A percentile compares a stretch with the other conserved stretches of the same genome.
phyloP scores from a whole-genome alignment of 1,140 invertebrate genomes.

The Theocolax elegans region DNA sequence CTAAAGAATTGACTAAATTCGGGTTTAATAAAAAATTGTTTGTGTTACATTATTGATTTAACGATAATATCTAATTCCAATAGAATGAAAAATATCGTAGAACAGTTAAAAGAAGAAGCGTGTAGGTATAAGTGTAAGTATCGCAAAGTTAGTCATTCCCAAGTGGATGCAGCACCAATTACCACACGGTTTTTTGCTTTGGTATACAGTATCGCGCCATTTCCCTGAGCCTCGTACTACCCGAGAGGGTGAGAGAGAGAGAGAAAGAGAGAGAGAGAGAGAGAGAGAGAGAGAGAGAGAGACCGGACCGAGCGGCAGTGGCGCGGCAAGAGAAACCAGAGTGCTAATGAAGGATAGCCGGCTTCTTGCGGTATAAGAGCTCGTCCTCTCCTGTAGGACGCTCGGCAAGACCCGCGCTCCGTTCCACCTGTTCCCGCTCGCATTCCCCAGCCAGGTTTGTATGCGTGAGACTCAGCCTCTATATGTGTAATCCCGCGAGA shows the following conservation, averaged over 20 bases:
- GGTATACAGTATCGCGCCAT: slow-evolving; percentile 3
- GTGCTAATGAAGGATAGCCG: slow-evolving; percentile 60
- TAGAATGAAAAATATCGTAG: no score
- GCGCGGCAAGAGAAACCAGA: slow-evolving; percentile 47
- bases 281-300: background rate
- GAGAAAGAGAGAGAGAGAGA: slow-evolving; percentile 1
- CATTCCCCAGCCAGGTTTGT: background rate
- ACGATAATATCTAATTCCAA: no score
- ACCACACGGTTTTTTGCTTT: no score
- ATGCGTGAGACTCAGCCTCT: slow-evolving; percentile 38
- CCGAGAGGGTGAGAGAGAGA: background rate
- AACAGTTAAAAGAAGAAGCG: no score
- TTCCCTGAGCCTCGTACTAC: no score
- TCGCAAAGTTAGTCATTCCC: no score
- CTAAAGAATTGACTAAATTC: no score
- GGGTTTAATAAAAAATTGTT: no score
- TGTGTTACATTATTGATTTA: no score
- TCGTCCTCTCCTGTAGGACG: background rate
- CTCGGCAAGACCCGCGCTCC: background rate
- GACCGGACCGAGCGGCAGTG: background rate
- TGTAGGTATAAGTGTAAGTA: no score
- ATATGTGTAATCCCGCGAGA: no score
- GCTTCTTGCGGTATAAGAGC: slow-evolving; percentile 43
- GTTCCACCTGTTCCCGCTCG: slow-evolving; percentile 46
- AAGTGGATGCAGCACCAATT: no score